These are phyloP conservation scores for Tetheella fluctuosa DNA, from an alignment of 2,888 invertebrate species.

Conservation along the genomic window DNA sequence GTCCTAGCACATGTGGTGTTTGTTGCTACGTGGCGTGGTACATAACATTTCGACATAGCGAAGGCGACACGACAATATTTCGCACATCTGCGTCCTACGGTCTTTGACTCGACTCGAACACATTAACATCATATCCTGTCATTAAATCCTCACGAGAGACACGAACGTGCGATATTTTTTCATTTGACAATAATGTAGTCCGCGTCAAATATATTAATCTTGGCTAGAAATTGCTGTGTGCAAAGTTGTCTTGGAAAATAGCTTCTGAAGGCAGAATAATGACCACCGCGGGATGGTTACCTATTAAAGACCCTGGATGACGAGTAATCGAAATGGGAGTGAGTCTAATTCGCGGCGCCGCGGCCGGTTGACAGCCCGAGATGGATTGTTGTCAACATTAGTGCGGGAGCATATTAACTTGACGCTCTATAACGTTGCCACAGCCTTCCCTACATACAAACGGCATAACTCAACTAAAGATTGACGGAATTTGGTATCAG, in stretches of 20 bases:
- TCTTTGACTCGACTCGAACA: constrained; percentile 51
- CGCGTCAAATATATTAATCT: constrained; percentile 73
- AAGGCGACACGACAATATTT: constrained; percentile 57
- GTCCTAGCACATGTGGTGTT: constrained; percentile 57
- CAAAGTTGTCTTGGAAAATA: constrained; percentile 56
- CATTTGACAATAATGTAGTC: constrained; percentile 62
- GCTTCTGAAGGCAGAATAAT: constrained; percentile 52
- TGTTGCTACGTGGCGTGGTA: constrained; percentile 59
- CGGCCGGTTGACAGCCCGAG: constrained; percentile 78
- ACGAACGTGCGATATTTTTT: constrained; percentile 56
- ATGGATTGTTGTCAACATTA: constrained; percentile 82
- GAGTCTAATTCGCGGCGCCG: constrained; percentile 80
- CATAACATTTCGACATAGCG: constrained; percentile 64
- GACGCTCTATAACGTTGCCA: constrained; percentile 62
- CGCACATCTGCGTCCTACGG: constrained; percentile 72
- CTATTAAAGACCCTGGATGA: constrained; percentile 63
- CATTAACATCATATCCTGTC: constrained; percentile 78
- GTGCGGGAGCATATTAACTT: constrained; percentile 79
- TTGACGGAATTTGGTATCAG: constrained; percentile 43
- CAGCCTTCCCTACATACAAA: constrained; percentile 30
- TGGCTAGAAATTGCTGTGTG: constrained; percentile 64
- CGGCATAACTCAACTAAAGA: constrained; percentile 22
- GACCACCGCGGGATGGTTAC: constrained; percentile 55
- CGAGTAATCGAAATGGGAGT: constrained; percentile 80
- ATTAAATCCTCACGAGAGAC: constrained; percentile 72